A percentile compares a stretch with the other conserved stretches of the same genome.
These are phyloP conservation scores for Helobdella robusta DNA, from an alignment of 2,888 invertebrate species.

Conservation along the genomic window DNA sequence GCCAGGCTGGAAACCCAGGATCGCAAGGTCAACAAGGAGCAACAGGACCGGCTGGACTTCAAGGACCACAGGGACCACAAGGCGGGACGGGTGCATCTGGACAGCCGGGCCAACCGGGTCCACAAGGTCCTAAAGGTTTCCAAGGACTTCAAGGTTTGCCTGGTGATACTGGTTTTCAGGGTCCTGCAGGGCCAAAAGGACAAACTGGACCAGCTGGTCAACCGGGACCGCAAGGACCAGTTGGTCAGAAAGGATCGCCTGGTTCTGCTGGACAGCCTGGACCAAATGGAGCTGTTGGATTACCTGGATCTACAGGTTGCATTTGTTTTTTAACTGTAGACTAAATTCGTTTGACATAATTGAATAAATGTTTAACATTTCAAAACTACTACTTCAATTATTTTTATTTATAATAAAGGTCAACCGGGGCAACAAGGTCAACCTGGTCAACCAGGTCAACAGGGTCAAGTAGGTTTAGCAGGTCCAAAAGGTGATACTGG, in stretches of 20 bases:
- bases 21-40: conserved; percentile 21
- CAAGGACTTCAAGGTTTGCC: conserved; percentile 14
- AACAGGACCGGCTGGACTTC: conserved; percentile 14
- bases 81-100: conserved; percentile 25
- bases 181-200: conserved; percentile 24
- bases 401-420: conserved; percentile 15
- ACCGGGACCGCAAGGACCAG: conserved; percentile 23
- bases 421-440: conserved; percentile 17
- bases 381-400: not conserved
- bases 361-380: no score
- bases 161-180: conserved; percentile 21
- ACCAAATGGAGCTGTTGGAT: conserved; percentile 11
- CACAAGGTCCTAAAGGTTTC: conserved; percentile 17
- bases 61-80: conserved; percentile 21
- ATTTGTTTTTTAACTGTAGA: no score
- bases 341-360: no score
- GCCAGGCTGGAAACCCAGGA: conserved; percentile 42
- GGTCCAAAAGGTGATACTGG: conserved; percentile 20
- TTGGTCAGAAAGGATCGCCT: conserved; percentile 19
- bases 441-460: conserved; percentile 21
- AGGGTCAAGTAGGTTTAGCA: conserved; percentile 27
- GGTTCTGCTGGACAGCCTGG: conserved; percentile 23
- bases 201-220: conserved; percentile 7
- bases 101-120: not conserved
- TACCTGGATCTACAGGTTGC: conserved; percentile 22